Evolutionary conservation across 2,888 invertebrate species (phyloP), one percentile per base, ranked within the genome.

Genomic region (Hypselothyrea guttata): DNA sequence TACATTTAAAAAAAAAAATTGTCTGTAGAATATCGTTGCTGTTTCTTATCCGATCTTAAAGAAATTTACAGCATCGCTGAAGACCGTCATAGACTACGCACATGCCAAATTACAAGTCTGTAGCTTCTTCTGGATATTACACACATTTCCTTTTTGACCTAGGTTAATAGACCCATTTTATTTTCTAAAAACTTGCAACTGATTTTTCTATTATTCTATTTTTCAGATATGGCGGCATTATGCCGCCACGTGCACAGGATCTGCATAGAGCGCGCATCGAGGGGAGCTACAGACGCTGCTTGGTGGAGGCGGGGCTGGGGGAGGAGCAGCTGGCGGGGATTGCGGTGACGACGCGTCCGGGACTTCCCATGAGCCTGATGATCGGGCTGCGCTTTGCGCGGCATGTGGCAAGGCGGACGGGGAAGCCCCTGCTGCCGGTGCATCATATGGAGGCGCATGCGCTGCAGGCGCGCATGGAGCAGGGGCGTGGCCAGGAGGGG

Each of bases 401-500:
- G 84, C 92, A 94, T 84, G 89, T 98, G 44, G 93, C 94, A 13
- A 91, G 91, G 71, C 90, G 91, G 48, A 91, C 93, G 66, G 90
- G 91, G 0, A 96, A 95, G 88, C 97, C 97, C 0, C 91, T 99
- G 66, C 96, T 99, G 87, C 98, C 99, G 0, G 94, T 99, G 58
- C 99, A 99, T 91, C 99, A 99, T 84, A 99, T 99, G 99, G 95
- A 98, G 91, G 99, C 99, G 1, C 99, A 99, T 91, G 98, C 99
- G 3, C 91, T 99, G 55, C 96, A 96, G 11, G 94, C 93, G 15
- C 92, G 98, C 87, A 94, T 98, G 93, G 91, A 92, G 12, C 65
- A 82, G 7, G 38, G 8, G n/a, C n/a, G n/a, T n/a, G n/a, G n/a
- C n/a, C n/a, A n/a, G 0, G 88, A 93, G 55, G 90, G 93, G 76